Evolutionary conservation across 2,888 invertebrate genomes (phyloP).

Genomic region (Carpatolechia fugitivella): DNA sequence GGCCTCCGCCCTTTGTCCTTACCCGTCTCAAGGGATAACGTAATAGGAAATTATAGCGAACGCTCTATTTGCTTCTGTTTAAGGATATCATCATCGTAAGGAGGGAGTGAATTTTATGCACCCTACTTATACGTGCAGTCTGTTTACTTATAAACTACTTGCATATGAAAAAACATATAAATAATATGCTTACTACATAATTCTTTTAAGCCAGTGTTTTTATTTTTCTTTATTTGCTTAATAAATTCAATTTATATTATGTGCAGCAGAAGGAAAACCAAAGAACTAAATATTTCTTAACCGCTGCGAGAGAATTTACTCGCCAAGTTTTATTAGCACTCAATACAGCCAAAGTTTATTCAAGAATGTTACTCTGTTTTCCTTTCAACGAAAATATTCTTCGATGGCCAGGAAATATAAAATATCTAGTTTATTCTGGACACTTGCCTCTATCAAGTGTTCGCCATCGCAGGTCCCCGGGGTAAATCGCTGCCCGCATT

Average conservation of each 20-base stretch:
- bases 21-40: constrained; percentile 33
- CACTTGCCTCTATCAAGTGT: constrained; percentile 32
- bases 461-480: constrained; percentile 45
- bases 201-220: too few relatives aligned
- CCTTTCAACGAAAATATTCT: background rate
- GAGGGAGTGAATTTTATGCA: background rate
- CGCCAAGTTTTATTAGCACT: too few relatives aligned
- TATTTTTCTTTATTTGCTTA: too few relatives aligned
- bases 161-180: background rate
- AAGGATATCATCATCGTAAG: constrained; percentile 24
- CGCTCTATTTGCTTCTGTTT: constrained; percentile 39
- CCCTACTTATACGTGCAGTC: background rate
- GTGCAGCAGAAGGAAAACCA: too few relatives aligned
- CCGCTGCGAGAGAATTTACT: too few relatives aligned
- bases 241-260: too few relatives aligned
- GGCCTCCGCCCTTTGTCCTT: constrained; percentile 14
- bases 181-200: too few relatives aligned
- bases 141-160: background rate
- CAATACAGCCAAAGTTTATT: too few relatives aligned
- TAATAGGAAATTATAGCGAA: constrained; percentile 28
- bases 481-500: constrained; percentile 61
- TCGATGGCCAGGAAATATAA: constrained; percentile 8
- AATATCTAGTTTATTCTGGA: constrained; percentile 28
- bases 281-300: too few relatives aligned
- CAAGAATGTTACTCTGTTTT: too few relatives aligned